These are phyloP conservation scores for Meda fulgida DNA, from an alignment of 2,797 vertebrate genomes.

Conservation along the genomic window DNA sequence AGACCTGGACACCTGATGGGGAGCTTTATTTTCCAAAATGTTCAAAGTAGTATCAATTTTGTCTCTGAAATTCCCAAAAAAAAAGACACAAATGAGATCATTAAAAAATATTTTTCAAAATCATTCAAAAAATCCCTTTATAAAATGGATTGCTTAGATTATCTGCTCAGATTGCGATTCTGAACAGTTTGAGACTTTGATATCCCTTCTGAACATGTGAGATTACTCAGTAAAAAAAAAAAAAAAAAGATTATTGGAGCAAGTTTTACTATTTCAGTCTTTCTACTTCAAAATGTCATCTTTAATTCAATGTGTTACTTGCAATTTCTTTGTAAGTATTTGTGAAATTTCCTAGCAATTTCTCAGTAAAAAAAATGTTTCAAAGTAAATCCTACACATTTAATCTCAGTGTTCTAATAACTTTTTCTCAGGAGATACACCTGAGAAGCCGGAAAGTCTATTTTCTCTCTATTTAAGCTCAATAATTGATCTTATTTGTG, in stretches of 20 bases:
- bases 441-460: background rate
- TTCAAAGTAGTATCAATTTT: background rate
- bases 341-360: background rate
- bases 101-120: background rate
- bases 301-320: too few species aligned
- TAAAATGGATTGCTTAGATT: background rate
- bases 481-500: too few species aligned
- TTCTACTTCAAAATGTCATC: too few species aligned
- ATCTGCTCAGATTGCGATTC: too few species aligned
- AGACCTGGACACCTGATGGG: constrained; percentile 26
- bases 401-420: background rate
- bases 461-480: background rate
- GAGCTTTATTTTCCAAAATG: background rate
- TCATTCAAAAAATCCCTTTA: too few species aligned
- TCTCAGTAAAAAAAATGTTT: background rate
- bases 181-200: background rate
- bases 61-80: background rate
- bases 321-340: background rate
- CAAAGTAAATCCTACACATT: background rate
- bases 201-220: background rate
- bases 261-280: too few species aligned
- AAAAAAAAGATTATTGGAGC: too few species aligned
- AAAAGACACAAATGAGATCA: background rate
- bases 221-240: too few species aligned
- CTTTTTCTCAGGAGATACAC: background rate